Evolutionary conservation across 2,113 vertebrate genomes (phyloP).

Genomic region (Anhinga anhinga): DNA sequence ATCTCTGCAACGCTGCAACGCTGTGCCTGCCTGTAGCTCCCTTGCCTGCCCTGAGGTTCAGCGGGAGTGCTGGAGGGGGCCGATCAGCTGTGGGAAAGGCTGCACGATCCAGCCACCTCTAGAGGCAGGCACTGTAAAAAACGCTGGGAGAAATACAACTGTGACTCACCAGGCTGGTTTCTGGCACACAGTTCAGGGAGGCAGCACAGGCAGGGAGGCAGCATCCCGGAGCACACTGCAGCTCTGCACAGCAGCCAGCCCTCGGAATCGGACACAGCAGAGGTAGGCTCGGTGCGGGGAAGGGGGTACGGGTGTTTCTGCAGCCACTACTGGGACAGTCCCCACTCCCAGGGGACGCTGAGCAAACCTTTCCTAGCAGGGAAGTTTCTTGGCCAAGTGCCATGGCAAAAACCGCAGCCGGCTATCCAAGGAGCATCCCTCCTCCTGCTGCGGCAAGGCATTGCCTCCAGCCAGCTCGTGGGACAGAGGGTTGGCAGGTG

Average conservation of each 20-base stretch:
- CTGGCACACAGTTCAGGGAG: neutral
- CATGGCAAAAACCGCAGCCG: accelerated
- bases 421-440: neutral
- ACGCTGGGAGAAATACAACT: neutral
- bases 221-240: accelerated
- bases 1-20: neutral
- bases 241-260: neutral
- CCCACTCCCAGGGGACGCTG: accelerated
- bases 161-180: neutral
- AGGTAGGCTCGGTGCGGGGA: neutral
- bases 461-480: accelerated
- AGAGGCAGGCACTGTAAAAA: neutral
- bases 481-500: neutral
- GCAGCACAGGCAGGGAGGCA: neutral
- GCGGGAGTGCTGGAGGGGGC: accelerated
- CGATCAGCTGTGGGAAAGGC: neutral
- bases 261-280: accelerated
- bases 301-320: neutral
- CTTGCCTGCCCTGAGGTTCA: neutral
- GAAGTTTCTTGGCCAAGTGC: neutral
- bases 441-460: accelerated
- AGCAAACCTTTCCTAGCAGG: neutral
- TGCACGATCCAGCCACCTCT: neutral
- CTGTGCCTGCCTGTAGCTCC: accelerated
- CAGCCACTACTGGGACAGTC: neutral